Evolutionary conservation across 2,888 invertebrate species (phyloP).

Genomic region (Didymodactylos carnosus): DNA sequence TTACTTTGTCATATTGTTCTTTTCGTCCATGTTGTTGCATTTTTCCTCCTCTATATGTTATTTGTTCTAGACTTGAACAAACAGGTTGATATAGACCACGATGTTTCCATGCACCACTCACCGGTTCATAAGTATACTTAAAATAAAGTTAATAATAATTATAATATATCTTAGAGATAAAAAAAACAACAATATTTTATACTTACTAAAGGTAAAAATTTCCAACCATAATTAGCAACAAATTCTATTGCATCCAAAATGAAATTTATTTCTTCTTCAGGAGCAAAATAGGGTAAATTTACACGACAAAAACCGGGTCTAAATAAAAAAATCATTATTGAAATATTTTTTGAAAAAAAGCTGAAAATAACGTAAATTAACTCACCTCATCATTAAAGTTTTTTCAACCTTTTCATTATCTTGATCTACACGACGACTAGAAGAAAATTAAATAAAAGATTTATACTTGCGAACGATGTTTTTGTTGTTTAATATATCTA

Average conservation of each 20-base stretch:
- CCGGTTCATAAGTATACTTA: neutral
- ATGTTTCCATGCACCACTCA: neutral
- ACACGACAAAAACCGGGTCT: slow-evolving; percentile 16
- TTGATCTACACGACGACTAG: neutral
- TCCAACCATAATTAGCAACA: slow-evolving; percentile 16
- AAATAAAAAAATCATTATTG: no score
- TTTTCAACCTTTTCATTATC: neutral
- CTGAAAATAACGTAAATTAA: no score
- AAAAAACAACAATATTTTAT: neutral
- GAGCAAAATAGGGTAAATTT: slow-evolving; percentile 15
- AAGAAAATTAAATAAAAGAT: neutral
- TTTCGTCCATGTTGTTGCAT: neutral
- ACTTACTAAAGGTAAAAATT: slow-evolving; percentile 14
- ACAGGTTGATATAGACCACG: neutral
- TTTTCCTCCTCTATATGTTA: neutral
- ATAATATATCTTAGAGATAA: neutral
- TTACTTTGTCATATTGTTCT: neutral
- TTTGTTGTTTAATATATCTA: slow-evolving; percentile 1
- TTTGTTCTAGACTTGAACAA: neutral
- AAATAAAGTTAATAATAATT: neutral
- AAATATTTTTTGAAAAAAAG: no score
- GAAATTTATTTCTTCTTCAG: slow-evolving; percentile 13
- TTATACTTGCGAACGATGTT: neutral
- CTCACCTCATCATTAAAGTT: neutral
- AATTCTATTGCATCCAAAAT: slow-evolving; percentile 16